Evolutionary conservation across 2,797 vertebrate species (phyloP).

Genomic region (Okamejei kenojei): DNA sequence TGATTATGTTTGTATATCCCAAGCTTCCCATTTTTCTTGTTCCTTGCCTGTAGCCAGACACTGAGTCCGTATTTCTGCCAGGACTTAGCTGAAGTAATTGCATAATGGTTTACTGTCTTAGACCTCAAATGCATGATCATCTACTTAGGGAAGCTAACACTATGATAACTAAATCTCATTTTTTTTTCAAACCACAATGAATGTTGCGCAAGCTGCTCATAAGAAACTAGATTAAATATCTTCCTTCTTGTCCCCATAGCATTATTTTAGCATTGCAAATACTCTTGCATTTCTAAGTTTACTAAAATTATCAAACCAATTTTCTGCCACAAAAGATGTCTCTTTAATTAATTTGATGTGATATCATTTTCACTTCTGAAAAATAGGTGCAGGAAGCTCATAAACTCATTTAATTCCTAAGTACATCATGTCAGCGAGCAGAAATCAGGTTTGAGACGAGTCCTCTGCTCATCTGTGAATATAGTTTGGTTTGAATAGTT

Average conservation of each 20-base stretch:
- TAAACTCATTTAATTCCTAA: too few relatives aligned
- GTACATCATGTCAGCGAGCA: background rate
- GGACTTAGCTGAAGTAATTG: background rate
- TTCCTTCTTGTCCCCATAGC: background rate
- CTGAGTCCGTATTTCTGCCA: background rate
- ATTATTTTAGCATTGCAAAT: background rate
- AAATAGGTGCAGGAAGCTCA: too few relatives aligned
- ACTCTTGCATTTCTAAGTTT: background rate
- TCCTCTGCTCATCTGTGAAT: background rate
- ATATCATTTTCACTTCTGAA: background rate
- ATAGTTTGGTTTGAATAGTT: background rate
- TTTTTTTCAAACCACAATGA: background rate
- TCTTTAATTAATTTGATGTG: background rate
- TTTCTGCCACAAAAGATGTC: background rate
- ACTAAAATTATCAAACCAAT: background rate
- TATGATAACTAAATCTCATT: background rate
- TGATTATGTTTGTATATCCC: background rate
- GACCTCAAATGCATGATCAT: background rate
- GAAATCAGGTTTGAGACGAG: background rate
- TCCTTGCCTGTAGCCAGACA: background rate
- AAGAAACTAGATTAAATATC: background rate
- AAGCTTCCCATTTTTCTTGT: background rate
- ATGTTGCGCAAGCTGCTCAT: background rate
- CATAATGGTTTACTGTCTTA: background rate
- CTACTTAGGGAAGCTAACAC: background rate